Base-by-base conservation (phyloP, 2,113 vertebrate genomes). In the Epinephelus fuscoguttatus region DNA sequence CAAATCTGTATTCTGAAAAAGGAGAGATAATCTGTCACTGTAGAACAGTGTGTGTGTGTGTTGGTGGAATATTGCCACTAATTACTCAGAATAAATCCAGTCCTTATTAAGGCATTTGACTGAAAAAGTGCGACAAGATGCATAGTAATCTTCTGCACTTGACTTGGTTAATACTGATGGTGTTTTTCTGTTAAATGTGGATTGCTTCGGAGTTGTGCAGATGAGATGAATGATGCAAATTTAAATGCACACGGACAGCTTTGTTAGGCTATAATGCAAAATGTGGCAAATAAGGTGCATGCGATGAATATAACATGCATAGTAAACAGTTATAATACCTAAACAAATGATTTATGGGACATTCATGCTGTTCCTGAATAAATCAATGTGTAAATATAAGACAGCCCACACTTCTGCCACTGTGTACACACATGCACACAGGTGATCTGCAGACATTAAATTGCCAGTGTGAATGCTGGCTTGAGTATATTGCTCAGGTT, bases 81-180 rank as follows among this genome's bases (percentile, higher is more conserved):
- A 92, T 92, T 85, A 90, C 70, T 80, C 27, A 17, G 55, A 85
- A 69, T 82, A 80, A 87, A 92, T 91, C 84, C 80, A 78, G 80
- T 82, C 56, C 74, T 88, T 90, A 92, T 90, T 77, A 88, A 77
- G 59, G 60, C 77, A 70, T 82, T 84, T 80, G 68, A 81, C 68
- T 78, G 52, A 80, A 75, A 82, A 90, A 79, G 49, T 81, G 78
- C 86, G 83, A 78, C 89, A 80, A 85, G 55, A 75, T 78, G 69
- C 60, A 45, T 49, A 15, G 7, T 85, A 85, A 91, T 89, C 60
- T 70, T 67, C 62, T 75, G 75, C 9, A 72, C 64, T 82, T 67
- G 70, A 81, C 69, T 84, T 69, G 23, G 17, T 82, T 88, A 3
- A 70, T 70, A 50, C 62, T 75, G 62, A 76, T 79, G 78, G 33